These are phyloP conservation scores for Colistium nudipinnis DNA, from an alignment of 2,113 vertebrate genomes.

Conservation along the genomic window DNA sequence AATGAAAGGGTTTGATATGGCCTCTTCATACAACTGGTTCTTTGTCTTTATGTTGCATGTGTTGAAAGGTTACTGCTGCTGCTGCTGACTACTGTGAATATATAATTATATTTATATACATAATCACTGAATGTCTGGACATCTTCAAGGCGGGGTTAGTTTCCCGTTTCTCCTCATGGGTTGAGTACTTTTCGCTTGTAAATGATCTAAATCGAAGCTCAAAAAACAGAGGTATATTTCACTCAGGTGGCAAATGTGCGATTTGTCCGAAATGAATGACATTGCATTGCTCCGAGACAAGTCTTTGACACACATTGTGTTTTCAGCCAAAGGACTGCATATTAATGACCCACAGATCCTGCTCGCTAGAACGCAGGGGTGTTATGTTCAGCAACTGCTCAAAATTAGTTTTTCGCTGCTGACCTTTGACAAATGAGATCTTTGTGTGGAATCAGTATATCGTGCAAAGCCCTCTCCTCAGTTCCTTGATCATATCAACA, in stretches of 20 bases:
- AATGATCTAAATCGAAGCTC: too few relatives aligned
- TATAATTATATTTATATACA: too few relatives aligned
- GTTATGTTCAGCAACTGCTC: conserved; percentile 17
- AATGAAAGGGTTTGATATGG: too few relatives aligned
- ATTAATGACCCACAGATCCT: conserved; percentile 26
- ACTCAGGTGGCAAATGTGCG: background rate
- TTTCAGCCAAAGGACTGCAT: background rate
- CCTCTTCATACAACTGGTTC: background rate
- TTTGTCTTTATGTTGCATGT: background rate
- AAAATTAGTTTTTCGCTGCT: conserved; percentile 17
- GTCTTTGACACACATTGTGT: background rate
- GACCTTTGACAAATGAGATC: conserved; percentile 56
- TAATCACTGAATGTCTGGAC: too few relatives aligned
- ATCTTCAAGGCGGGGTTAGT: too few relatives aligned
- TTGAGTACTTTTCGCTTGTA: too few relatives aligned
- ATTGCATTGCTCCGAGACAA: background rate
- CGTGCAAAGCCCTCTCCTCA: conserved; percentile 18
- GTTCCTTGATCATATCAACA: conserved; percentile 45
- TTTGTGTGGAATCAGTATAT: conserved; percentile 33
- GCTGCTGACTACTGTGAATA: too few relatives aligned
- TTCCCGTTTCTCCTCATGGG: too few relatives aligned
- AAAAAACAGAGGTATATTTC: too few relatives aligned
- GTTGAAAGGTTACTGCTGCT: too few relatives aligned
- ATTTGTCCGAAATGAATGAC: background rate
- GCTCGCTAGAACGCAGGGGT: conserved; percentile 23